phyloP scores from a whole-genome alignment of 2,797 vertebrate genomes.

The Chelonia mydas region DNA sequence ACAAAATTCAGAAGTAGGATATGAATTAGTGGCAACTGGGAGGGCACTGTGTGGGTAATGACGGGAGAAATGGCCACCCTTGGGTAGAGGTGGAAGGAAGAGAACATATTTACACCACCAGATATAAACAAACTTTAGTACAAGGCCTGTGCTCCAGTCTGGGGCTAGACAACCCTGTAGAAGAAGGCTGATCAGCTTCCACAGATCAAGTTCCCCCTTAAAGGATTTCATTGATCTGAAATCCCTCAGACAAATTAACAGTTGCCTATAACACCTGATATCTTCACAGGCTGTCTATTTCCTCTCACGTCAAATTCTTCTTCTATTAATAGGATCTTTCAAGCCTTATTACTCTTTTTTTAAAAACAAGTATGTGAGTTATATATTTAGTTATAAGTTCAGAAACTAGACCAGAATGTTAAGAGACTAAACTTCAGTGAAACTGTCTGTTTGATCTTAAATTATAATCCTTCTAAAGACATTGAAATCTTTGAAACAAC shows the following conservation, averaged over 20 bases:
- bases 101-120: neutral
- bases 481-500: neutral
- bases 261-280: conserved; percentile 47
- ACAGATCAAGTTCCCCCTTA: neutral
- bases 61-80: neutral
- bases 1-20: neutral
- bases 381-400: neutral
- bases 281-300: neutral
- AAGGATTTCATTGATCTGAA: conserved; percentile 38
- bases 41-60: neutral
- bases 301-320: conserved; percentile 32
- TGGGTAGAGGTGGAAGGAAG: neutral
- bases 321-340: conserved; percentile 30
- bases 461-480: neutral
- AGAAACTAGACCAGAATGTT: neutral
- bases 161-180: neutral
- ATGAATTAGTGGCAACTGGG: neutral
- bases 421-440: neutral
- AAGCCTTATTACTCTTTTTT: conserved; percentile 39
- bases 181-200: neutral
- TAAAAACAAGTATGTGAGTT: neutral
- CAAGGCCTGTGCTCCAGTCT: neutral
- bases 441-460: neutral
- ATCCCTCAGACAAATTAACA: neutral
- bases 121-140: neutral